Evolutionary conservation across 2,113 vertebrate species (phyloP), one percentile per base, ranked within the genome.

Genomic region (Morone saxatilis): DNA sequence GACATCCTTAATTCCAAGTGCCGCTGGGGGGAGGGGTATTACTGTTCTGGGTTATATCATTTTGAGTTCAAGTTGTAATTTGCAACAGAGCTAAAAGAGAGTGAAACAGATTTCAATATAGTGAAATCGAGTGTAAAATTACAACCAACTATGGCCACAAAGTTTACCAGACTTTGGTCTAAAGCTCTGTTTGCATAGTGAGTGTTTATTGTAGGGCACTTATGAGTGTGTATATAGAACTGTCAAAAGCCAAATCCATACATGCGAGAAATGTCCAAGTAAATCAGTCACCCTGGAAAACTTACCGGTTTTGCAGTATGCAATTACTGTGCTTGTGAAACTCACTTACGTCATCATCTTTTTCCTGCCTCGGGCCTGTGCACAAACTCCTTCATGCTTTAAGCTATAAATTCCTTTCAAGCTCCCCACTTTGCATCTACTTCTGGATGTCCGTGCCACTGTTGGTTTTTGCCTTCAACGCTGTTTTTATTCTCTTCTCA

Each of bases 391-490:
- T 84, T 78, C 17, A 72, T 56, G 72, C 90, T 93, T n/a, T 63
- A 38, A 88, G 85, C 88, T 66, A 88, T 71, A 69, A 85, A 91
- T 71, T 71, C 51, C 81, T 85, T 82, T 90, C 65, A 81, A 80
- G 73, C 41, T 38, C 47, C 48, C 22, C 20, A n/a, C 57, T 73
- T 66, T 71, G 22, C 47, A 69, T 50, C 25, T 53, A 85, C 43
- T 72, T 77, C 71, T 82, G 59, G 40, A 78, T 78, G 51, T 78
- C 79, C 73, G 54, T 16, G 50, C 76, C 38, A 0, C 51, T 66
- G 75, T 12, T 63, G 38, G 2, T 72, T 73, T 77, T 17, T 72
- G 56, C n/a, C 5, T 45, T 70, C 45, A 38, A 63, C 38, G 36
- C 9, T 65, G 61, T 57, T 78, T 54, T 38, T 11, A 53, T 14